Conservation (phyloP, 2,113 vertebrate genomes). For the Macquaria australasica region DNA sequence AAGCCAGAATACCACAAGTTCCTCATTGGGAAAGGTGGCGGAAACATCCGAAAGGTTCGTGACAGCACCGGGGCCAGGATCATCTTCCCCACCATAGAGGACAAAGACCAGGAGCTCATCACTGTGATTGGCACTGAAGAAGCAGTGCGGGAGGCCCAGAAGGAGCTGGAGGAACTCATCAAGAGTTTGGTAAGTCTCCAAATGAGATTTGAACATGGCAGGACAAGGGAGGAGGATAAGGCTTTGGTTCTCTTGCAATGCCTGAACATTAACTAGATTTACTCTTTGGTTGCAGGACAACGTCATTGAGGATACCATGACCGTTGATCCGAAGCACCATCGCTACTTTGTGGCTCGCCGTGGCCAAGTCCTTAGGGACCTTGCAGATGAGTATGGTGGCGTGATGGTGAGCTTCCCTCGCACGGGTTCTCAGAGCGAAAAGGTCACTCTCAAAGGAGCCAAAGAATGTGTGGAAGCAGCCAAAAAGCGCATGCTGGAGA, state of each 20-base stretch:
- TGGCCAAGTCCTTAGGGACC: constrained; percentile 94
- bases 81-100: constrained; percentile 94
- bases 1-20: constrained; percentile 99
- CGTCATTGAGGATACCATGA: constrained; percentile 94
- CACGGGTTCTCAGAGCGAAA: constrained; percentile 92
- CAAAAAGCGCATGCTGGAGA: constrained; percentile 96
- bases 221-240: background rate
- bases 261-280: background rate
- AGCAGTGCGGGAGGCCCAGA: constrained; percentile 93
- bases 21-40: constrained; percentile 97
- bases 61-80: constrained; percentile 96
- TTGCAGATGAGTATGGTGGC: constrained; percentile 96
- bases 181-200: constrained; percentile 89
- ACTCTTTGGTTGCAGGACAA: constrained; percentile 88
- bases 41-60: constrained; percentile 97
- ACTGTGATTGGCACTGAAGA: constrained; percentile 97
- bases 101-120: constrained; percentile 97
- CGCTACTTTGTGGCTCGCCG: constrained; percentile 96
- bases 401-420: constrained; percentile 99
- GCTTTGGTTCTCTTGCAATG: background rate
- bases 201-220: background rate
- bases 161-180: constrained; percentile 94
- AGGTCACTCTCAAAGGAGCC: constrained; percentile 96
- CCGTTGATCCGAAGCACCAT: constrained; percentile 94
- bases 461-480: constrained; percentile 98